Conservation (phyloP, 2,888 invertebrate species). For the Thereva unica region DNA sequence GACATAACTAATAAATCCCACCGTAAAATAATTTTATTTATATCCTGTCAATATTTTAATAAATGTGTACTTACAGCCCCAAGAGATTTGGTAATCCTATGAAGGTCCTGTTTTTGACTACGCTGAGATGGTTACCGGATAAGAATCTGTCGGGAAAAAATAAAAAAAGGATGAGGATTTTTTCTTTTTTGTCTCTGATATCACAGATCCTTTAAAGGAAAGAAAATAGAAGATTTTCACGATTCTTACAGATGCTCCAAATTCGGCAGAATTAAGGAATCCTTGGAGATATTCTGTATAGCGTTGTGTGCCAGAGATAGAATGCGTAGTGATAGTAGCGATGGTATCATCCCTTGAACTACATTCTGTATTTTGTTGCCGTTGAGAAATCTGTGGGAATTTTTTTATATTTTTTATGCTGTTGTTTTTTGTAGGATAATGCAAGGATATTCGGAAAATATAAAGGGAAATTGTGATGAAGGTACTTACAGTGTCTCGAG, state of each 20-base stretch:
- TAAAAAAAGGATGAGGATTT: slow-evolving; percentile 19
- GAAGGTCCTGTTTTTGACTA: slow-evolving; percentile 59
- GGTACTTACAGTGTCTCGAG: slow-evolving; percentile 58
- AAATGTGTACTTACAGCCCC: slow-evolving; percentile 51
- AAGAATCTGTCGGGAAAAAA: slow-evolving; percentile 57
- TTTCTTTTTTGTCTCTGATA: not conserved
- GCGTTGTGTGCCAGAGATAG: slow-evolving; percentile 60
- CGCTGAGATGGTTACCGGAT: slow-evolving; percentile 59
- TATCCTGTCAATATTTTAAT: not conserved
- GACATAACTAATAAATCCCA: not conserved
- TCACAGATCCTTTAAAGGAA: not conserved
- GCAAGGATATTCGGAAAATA: not conserved
- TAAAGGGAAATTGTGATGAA: slow-evolving; percentile 40
- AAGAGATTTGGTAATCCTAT: slow-evolving; percentile 57
- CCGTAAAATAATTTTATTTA: not conserved
- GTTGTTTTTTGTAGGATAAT: not conserved
- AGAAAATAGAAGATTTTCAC: not conserved
- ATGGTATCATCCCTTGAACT: slow-evolving; percentile 53
- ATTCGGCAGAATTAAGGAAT: slow-evolving; percentile 54
- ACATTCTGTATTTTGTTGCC: slow-evolving; percentile 57
- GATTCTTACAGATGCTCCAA: slow-evolving; percentile 60
- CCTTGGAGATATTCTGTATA: slow-evolving; percentile 49
- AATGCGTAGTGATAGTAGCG: slow-evolving; percentile 53
- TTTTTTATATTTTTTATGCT: not conserved
- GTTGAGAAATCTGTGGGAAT: slow-evolving; percentile 53